Conservation (phyloP, 1,140 invertebrate genomes). For the Periplaneta americana region DNA sequence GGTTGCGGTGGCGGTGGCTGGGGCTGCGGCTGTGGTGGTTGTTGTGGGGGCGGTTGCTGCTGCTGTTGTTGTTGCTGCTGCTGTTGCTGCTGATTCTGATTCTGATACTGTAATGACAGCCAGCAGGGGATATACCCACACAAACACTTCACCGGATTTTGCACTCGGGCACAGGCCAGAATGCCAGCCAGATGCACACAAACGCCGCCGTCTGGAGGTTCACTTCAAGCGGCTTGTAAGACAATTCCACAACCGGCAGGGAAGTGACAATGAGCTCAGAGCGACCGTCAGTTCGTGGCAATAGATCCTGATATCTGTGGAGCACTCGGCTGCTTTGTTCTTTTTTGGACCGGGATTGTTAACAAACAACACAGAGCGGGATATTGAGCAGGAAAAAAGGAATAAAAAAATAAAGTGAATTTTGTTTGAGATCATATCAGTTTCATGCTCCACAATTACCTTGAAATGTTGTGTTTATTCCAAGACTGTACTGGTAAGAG, state of each 20-base stretch:
- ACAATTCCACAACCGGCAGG: background rate
- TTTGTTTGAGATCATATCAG: background rate
- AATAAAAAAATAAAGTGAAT: background rate
- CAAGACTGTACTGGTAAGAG: background rate
- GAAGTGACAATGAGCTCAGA: background rate
- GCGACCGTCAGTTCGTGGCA: background rate
- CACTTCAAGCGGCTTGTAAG: background rate
- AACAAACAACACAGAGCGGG: background rate
- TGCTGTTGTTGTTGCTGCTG: background rate
- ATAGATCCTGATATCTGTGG: background rate
- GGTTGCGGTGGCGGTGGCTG: background rate
- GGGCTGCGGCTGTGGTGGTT: background rate
- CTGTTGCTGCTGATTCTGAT: slow-evolving; percentile 6
- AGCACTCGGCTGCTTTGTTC: background rate
- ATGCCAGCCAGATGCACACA: slow-evolving; percentile 7
- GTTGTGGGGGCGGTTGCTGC: background rate
- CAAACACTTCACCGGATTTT: slow-evolving; percentile 19
- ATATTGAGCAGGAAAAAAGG: background rate
- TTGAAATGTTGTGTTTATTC: background rate
- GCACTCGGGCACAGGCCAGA: slow-evolving; percentile 19
- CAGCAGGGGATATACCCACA: slow-evolving; percentile 22
- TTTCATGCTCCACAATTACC: background rate
- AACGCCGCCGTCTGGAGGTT: background rate
- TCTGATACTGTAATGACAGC: slow-evolving; percentile 19
- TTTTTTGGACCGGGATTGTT: background rate